A percentile compares a stretch with the other conserved stretches of the same genome.
Conservation (phyloP, 2,113 vertebrate genomes). For the Tetrax tetrax region DNA sequence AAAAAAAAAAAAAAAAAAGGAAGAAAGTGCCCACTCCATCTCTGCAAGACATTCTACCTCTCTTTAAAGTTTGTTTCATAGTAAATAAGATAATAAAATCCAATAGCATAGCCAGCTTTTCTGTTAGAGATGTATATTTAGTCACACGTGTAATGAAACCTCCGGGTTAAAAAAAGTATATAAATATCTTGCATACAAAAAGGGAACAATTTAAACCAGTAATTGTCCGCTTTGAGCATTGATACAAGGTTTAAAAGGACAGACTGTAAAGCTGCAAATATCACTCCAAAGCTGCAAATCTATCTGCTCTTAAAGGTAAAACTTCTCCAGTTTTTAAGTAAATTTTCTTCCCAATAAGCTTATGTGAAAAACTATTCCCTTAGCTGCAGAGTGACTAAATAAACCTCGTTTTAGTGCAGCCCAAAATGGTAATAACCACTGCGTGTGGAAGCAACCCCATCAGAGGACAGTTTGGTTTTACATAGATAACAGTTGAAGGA, state of each 20-base stretch:
- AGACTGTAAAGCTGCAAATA: neutral
- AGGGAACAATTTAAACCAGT: neutral
- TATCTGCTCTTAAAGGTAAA: neutral
- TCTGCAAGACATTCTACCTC: neutral
- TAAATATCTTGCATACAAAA: neutral
- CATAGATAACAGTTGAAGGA: neutral
- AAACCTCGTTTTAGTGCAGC: neutral
- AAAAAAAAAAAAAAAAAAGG: neutral
- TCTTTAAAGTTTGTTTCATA: neutral
- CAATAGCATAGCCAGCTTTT: neutral
- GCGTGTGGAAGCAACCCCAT: neutral
- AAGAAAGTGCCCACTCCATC: neutral
- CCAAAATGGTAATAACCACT: neutral
- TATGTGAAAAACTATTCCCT: neutral
- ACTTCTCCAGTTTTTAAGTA: neutral
- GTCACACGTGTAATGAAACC: neutral
- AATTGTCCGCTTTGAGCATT: neutral
- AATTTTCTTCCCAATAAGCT: neutral
- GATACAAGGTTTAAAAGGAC: neutral
- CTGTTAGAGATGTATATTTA: neutral
- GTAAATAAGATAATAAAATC: neutral
- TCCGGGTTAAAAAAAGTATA: neutral
- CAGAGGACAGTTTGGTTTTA: neutral
- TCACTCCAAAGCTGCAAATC: neutral
- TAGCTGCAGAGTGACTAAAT: neutral